Base-by-base conservation (phyloP, 1,140 invertebrate genomes). In the Aleiodes sp. region DNA sequence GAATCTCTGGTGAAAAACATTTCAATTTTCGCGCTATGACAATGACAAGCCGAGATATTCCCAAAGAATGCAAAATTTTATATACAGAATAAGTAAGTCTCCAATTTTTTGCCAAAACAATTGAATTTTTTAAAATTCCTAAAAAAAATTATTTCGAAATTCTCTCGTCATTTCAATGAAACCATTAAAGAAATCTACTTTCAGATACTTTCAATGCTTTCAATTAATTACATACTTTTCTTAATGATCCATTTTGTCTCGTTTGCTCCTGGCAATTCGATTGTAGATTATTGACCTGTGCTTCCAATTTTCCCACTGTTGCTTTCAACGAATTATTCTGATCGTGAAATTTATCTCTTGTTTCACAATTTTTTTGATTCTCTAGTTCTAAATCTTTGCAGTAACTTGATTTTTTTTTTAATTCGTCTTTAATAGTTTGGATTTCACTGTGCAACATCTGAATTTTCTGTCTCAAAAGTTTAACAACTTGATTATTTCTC, bases 381-480 rank as follows among this genome's bases (percentile, higher is more conserved):
- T 86, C 82, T 4, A 67, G 65, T 64, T 88, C 85, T 21, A 86
- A 74, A 59, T 86, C 80, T 70, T 82, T 84, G 6, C 73, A 77
- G 31, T 75, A 70, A 65, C 86, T 83, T 9, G 66, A 65, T 80
- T 83, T 84, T 41, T 81, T 84, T 66, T 82, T 86, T 28, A 80
- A 81, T 68, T 87, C 84, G 14, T 60, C 35, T 72, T 87, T 82
- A 26, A 84, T 61, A 10, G 73, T 71, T 57, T 83, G 73, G 4
- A 84, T 56, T 57, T 88, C 85, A n/a, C 77, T 74, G 61, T 84
- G 78, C 26, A 87, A 65, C 35, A 82, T 77, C 70, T 83, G 83
- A 61, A 88, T 76, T 76, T 88, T 87, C 4, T 81, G 70, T 73
- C 83, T 80, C 1, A 87, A 79, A 71, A 84, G 82, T 52, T 80